Conservation (phyloP, 1,140 invertebrate species). For the Drosophila lacertosa region DNA sequence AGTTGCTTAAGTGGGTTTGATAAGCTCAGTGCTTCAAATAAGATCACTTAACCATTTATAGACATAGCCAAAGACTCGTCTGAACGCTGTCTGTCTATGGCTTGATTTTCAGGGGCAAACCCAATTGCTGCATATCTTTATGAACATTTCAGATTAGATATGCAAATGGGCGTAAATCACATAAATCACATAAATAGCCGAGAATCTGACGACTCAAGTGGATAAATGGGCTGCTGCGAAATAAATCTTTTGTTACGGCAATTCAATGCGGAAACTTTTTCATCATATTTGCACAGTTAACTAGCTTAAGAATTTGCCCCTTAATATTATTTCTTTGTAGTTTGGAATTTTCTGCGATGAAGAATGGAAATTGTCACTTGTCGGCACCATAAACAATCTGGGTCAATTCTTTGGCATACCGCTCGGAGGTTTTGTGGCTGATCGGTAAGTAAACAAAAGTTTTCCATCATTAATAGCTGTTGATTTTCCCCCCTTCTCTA, state of each 20-base stretch:
- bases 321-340: constrained; percentile 77
- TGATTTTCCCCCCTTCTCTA: background rate
- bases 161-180: constrained; percentile 28
- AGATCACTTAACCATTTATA: constrained; percentile 2
- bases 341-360: constrained; percentile 78
- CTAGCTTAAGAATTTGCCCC: background rate
- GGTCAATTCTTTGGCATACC: constrained; percentile 89
- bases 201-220: constrained; percentile 15
- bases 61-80: constrained; percentile 3
- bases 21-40: constrained; percentile 8
- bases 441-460: constrained; percentile 84
- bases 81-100: constrained; percentile 5
- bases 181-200: constrained; percentile 16
- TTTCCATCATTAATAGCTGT: background rate
- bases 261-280: constrained; percentile 83
- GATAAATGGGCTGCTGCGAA: constrained; percentile 27
- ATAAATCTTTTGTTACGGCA: constrained; percentile 52
- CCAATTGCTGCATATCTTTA: constrained; percentile 2
- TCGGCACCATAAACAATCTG: constrained; percentile 89
- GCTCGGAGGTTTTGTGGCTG: constrained; percentile 88
- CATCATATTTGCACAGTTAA: constrained; percentile 18
- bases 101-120: constrained; percentile 27
- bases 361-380: constrained; percentile 89
- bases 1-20: constrained; percentile 6
- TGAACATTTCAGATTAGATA: constrained; percentile 29